A percentile compares a stretch with the other conserved stretches of the same genome.
phyloP scores from a whole-genome alignment of 2,113 vertebrate genomes.

The Cnemophilus loriae region DNA sequence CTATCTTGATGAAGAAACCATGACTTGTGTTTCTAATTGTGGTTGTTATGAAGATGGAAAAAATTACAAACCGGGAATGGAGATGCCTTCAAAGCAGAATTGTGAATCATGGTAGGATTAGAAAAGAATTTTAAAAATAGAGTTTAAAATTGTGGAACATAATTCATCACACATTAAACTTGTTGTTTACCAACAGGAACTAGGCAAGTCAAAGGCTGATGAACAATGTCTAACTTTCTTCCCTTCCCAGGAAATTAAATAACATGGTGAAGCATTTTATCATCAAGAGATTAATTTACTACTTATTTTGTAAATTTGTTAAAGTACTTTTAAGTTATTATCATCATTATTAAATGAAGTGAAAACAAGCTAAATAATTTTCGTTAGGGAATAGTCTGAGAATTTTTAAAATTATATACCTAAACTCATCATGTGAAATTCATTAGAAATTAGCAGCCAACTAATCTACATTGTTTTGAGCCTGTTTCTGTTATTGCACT shows the following conservation, averaged over 20 bases:
- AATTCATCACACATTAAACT: not conserved
- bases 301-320: not conserved
- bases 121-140: not conserved
- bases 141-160: not conserved
- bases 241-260: not conserved
- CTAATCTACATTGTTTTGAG: not conserved
- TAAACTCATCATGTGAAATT: not conserved
- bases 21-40: constrained; percentile 84
- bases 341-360: not conserved
- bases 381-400: not conserved
- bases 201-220: not conserved
- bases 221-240: not conserved
- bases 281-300: not conserved
- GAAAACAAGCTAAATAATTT: not conserved
- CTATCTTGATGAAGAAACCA: constrained; percentile 87
- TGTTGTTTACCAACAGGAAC: not conserved
- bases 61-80: constrained; percentile 67
- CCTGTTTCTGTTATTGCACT: not conserved
- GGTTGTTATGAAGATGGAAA: constrained; percentile 77
- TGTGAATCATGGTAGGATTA: constrained; percentile 84
- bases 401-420: not conserved
- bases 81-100: constrained; percentile 69
- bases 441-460: not conserved
- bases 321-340: not conserved
- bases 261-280: not conserved